Conservation (phyloP, 2,888 invertebrate species). For the Mimas tiliae region DNA sequence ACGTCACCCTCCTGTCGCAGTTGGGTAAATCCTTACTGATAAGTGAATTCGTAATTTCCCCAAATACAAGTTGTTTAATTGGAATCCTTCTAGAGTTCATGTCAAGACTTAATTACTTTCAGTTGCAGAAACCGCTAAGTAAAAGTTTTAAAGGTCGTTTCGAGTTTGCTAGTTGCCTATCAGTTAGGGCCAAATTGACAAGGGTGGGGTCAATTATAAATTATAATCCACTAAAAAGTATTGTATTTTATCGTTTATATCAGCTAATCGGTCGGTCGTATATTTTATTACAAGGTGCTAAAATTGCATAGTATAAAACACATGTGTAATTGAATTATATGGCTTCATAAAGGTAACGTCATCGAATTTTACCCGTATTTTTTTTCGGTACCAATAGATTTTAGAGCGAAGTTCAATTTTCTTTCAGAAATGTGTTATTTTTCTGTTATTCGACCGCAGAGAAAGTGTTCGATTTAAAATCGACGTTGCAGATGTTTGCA, state of each 20-base stretch:
- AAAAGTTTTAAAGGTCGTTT: conserved; percentile 17
- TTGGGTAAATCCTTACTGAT: background rate
- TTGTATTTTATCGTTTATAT: background rate
- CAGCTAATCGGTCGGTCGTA: conserved; percentile 7
- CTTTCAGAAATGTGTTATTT: too few species aligned
- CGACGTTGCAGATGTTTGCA: background rate
- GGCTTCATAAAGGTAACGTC: too few species aligned
- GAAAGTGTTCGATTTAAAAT: too few species aligned
- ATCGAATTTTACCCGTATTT: too few species aligned
- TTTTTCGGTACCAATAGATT: too few species aligned
- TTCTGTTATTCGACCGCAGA: background rate
- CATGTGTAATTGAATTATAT: too few species aligned
- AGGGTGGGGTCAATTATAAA: background rate
- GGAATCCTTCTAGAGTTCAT: conserved; percentile 8
- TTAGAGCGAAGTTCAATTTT: too few species aligned
- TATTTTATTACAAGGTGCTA: conserved; percentile 2
- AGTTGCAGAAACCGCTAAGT: conserved; percentile 13
- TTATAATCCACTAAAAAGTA: background rate
- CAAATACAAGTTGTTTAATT: conserved; percentile 1
- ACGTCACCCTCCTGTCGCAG: background rate
- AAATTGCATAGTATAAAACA: background rate
- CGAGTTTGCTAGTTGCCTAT: background rate
- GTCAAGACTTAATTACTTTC: conserved; percentile 8
- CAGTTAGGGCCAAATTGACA: background rate
- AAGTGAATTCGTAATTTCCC: background rate